Percentiles rank a stretch among this genome's conserved stretches.
These are phyloP conservation scores for Anniella stebbinsi DNA, from an alignment of 2,797 vertebrate genomes.

Conservation along the genomic window DNA sequence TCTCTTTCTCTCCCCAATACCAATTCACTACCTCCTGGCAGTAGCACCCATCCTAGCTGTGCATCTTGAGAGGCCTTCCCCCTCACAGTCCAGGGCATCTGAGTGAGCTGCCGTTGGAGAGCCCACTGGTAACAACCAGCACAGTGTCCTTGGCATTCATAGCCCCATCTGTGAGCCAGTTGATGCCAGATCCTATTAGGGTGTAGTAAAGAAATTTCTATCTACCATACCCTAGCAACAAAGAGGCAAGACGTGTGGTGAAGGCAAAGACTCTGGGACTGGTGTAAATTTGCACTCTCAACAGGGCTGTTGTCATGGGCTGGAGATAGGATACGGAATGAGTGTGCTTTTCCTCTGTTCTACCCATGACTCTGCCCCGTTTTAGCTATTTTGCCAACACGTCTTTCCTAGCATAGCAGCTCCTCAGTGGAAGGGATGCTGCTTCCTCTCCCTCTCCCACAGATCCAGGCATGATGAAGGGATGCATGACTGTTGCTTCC, in stretches of 20 bases:
- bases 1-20: not conserved
- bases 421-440: too few species aligned
- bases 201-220: not conserved
- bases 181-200: not conserved
- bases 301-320: not conserved
- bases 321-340: not conserved
- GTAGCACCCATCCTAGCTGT: not conserved
- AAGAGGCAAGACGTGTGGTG: too few species aligned
- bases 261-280: not conserved
- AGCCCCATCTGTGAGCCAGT: not conserved
- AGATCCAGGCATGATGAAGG: too few species aligned
- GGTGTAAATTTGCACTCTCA: not conserved
- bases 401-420: not conserved
- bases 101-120: not conserved
- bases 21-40: not conserved
- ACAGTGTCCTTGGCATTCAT: not conserved
- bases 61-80: not conserved
- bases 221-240: not conserved
- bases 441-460: too few species aligned
- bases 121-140: not conserved
- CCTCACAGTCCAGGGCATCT: too few species aligned
- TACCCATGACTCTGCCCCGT: too few species aligned
- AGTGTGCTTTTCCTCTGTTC: not conserved
- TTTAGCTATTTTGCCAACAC: not conserved
- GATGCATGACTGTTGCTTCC: too few species aligned